Evolutionary conservation across 2,113 vertebrate species (phyloP).

Genomic region (Elephantulus edwardii): DNA sequence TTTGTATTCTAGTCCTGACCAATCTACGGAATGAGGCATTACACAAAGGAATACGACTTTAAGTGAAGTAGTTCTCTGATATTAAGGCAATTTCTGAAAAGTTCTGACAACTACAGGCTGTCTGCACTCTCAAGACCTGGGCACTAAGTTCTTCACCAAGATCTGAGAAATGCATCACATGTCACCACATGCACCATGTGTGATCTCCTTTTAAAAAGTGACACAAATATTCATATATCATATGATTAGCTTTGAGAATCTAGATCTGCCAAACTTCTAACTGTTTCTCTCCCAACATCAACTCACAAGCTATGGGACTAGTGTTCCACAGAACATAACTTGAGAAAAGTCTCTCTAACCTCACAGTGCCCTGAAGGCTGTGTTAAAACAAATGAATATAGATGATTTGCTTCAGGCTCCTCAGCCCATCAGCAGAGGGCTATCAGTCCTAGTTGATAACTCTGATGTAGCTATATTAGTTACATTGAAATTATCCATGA

Average conservation of each 20-base stretch:
- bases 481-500: too few relatives aligned
- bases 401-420: background rate
- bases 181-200: background rate
- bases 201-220: background rate
- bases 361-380: background rate
- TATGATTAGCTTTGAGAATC: background rate
- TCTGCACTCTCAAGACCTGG: background rate
- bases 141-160: background rate
- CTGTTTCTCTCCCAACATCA: slow-evolving; percentile 10
- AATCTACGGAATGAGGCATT: background rate
- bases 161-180: background rate
- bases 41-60: background rate
- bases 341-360: background rate
- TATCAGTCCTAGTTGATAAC: background rate
- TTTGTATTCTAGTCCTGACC: background rate
- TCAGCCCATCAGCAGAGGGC: background rate
- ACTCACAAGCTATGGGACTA: background rate
- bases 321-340: background rate
- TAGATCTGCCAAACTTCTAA: background rate
- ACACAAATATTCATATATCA: background rate
- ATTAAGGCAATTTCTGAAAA: background rate
- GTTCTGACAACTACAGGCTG: background rate
- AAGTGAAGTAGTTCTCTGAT: background rate
- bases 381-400: slow-evolving; percentile 6
- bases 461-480: background rate